A percentile compares a stretch with the other conserved stretches of the same genome.
Conservation (phyloP, 1,140 invertebrate species). For the Ceratina calcarata region DNA sequence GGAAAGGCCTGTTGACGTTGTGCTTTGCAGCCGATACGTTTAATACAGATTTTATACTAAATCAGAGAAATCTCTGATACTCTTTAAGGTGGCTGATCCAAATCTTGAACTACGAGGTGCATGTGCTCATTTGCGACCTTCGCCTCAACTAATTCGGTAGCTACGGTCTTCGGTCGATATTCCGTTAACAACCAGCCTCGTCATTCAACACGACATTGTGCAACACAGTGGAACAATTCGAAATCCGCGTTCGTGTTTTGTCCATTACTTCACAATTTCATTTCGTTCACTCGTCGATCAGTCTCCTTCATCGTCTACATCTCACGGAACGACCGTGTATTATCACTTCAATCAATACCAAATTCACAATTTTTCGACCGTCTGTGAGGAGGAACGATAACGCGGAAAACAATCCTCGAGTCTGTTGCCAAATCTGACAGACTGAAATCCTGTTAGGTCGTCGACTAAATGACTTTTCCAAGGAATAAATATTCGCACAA, state of each 20-base stretch:
- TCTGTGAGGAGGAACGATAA: neutral
- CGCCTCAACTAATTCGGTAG: slow-evolving; percentile 47
- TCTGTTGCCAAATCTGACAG: neutral
- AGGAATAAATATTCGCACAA: neutral
- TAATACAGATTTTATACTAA: no score
- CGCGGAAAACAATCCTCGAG: neutral
- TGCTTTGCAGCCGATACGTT: neutral
- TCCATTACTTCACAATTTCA: slow-evolving; percentile 16
- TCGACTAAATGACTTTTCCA: slow-evolving; percentile 13
- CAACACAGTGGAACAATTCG: slow-evolving; percentile 26
- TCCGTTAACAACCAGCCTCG: slow-evolving; percentile 33
- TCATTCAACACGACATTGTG: slow-evolving; percentile 25
- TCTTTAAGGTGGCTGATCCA: neutral
- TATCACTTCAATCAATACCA: neutral
- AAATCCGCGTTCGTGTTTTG: neutral
- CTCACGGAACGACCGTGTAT: neutral
- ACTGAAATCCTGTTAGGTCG: slow-evolving; percentile 6
- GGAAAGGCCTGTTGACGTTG: neutral
- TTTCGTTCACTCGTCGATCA: slow-evolving; percentile 11
- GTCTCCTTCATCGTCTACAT: neutral
- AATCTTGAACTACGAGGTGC: neutral
- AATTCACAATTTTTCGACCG: neutral
- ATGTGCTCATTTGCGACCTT: slow-evolving; percentile 41
- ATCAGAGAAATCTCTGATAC: neutral
- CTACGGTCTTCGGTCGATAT: slow-evolving; percentile 47